These are phyloP conservation scores for Amitus sp. DNA, from an alignment of 2,888 invertebrate genomes.

Conservation along the genomic window DNA sequence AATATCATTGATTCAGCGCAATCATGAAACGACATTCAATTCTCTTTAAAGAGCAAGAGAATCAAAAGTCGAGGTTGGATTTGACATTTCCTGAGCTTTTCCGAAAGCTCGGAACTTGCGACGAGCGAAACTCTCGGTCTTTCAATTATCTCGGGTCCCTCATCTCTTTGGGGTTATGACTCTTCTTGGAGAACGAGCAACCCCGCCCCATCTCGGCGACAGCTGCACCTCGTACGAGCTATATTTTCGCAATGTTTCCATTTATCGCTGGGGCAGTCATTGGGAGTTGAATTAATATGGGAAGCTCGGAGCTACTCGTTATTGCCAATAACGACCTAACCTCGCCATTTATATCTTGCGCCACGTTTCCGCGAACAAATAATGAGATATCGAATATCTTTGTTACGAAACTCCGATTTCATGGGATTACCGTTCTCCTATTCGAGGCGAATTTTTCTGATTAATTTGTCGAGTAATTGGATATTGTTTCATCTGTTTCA, in stretches of 20 bases:
- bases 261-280: conserved; percentile 39
- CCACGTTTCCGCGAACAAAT: conserved; percentile 24
- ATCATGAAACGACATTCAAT: too few species aligned
- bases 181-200: conserved; percentile 27
- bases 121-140: conserved; percentile 23
- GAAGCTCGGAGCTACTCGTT: conserved; percentile 29
- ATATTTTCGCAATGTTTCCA: conserved; percentile 43
- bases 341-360: conserved; percentile 28
- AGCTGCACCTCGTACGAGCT: conserved; percentile 29
- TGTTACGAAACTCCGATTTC: neutral
- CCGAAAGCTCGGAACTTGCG: conserved; percentile 26
- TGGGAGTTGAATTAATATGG: conserved; percentile 41
- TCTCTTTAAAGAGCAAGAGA: too few species aligned
- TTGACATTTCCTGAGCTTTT: conserved; percentile 15
- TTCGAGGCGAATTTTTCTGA: too few species aligned
- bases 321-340: conserved; percentile 35
- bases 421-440: neutral
- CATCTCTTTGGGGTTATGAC: conserved; percentile 10
- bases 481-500: too few species aligned
- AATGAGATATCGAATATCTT: conserved; percentile 9
- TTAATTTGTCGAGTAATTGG: too few species aligned
- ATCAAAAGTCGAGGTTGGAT: neutral
- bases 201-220: conserved; percentile 31
- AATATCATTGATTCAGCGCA: too few species aligned
- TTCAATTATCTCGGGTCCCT: neutral